Evolutionary conservation across 2,888 invertebrate species (phyloP).

Genomic region (Eueremaeus valkanovi): DNA sequence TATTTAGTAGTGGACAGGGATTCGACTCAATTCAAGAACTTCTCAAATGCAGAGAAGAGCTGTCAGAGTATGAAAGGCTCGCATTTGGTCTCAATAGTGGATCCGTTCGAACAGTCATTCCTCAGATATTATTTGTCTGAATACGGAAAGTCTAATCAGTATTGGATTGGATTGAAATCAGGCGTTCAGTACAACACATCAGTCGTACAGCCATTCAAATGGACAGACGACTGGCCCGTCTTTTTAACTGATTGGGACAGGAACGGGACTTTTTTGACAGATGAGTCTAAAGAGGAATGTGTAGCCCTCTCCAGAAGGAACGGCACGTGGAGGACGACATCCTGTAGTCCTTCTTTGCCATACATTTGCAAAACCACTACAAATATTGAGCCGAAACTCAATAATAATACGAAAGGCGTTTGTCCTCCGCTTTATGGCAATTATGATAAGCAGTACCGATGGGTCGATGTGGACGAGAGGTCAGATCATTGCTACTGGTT

Average conservation of each 20-base stretch:
- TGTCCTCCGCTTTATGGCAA: background rate
- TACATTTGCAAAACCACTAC: background rate
- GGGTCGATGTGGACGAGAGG: background rate
- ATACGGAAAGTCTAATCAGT: background rate
- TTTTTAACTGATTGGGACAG: background rate
- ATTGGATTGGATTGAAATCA: background rate
- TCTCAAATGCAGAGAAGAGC: too few relatives aligned
- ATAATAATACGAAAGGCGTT: background rate
- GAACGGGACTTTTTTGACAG: background rate
- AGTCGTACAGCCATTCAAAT: background rate
- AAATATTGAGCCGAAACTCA: background rate
- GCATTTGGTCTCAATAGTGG: background rate
- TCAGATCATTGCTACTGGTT: background rate
- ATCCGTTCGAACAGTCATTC: background rate
- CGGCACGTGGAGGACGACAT: background rate
- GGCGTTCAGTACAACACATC: background rate
- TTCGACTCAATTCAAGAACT: too few relatives aligned
- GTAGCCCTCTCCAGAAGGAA: background rate
- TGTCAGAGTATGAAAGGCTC: background rate
- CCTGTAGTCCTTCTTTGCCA: background rate
- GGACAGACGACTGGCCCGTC: slow-evolving; percentile 10
- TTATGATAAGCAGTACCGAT: background rate
- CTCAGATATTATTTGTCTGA: background rate
- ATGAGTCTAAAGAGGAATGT: background rate
- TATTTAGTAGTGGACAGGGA: too few relatives aligned